A percentile compares a stretch with the other conserved stretches of the same genome.
These are phyloP conservation scores for Limnephilus auricula DNA, from an alignment of 2,888 invertebrate species.

Conservation along the genomic window DNA sequence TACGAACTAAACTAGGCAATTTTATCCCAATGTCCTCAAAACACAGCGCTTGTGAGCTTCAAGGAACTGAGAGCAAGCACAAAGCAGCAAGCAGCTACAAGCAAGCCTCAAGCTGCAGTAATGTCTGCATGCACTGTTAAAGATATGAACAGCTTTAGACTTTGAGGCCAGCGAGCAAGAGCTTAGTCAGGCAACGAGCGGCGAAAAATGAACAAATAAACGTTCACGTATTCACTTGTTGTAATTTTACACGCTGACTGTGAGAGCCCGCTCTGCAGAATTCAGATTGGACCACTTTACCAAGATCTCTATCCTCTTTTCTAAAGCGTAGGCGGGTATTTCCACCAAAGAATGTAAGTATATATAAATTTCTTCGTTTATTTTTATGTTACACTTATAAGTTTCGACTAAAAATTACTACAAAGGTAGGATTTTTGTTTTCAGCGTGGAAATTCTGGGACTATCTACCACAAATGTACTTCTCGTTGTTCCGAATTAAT, in stretches of 20 bases:
- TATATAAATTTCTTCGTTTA: no score
- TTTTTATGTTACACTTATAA: no score
- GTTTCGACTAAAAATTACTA: no score
- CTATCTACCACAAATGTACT: no score
- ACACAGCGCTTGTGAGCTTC: background rate
- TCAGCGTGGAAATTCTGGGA: no score
- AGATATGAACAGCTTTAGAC: conserved; percentile 32
- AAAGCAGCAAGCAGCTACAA: background rate
- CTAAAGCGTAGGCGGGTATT: background rate
- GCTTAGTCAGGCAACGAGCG: background rate
- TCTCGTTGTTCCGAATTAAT: no score
- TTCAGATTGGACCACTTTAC: background rate
- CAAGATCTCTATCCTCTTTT: background rate
- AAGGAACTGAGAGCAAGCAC: background rate
- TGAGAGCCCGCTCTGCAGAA: background rate
- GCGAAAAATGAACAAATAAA: background rate
- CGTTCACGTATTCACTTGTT: background rate
- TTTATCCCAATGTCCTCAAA: background rate
- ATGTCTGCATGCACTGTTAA: conserved; percentile 18
- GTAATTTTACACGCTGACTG: background rate
- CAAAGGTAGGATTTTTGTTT: no score
- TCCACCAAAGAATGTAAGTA: no score
- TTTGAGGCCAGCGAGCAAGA: background rate
- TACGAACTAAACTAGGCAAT: no score
- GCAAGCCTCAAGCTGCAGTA: background rate